A percentile compares a stretch with the other conserved stretches of the same genome.
Conservation (phyloP, 2,797 vertebrate genomes). For the Sciaenops ocellatus region DNA sequence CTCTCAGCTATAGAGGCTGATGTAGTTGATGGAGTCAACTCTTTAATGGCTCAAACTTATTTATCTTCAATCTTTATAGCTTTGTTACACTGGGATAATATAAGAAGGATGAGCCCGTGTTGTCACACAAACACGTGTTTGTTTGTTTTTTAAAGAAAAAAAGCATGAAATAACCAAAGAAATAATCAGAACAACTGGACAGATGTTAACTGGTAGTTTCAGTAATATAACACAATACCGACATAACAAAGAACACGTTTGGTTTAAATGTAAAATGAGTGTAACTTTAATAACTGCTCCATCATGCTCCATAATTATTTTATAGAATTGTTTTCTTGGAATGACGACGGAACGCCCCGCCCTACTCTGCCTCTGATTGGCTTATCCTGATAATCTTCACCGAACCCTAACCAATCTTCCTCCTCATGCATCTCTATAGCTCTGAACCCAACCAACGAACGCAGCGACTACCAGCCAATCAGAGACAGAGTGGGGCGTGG, state of each 20-base stretch:
- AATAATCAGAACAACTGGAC: neutral
- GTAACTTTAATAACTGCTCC: neutral
- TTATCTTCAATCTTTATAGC: no score
- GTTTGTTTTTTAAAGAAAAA: no score
- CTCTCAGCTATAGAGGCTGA: neutral
- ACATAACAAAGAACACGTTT: neutral
- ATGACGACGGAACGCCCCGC: no score
- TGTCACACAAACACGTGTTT: neutral
- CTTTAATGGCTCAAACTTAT: neutral
- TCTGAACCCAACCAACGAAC: no score
- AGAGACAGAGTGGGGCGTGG: constrained; percentile 31
- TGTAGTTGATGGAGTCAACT: neutral
- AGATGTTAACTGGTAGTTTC: fast-evolving
- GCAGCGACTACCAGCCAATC: no score
- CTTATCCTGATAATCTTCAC: no score
- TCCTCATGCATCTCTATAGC: no score
- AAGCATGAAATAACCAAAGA: neutral
- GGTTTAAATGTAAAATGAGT: neutral
- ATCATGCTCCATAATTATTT: no score
- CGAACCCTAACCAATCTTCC: no score
- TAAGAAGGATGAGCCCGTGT: neutral
- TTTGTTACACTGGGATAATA: neutral
- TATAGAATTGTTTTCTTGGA: no score
- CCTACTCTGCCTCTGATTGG: no score
- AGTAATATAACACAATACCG: no score